A percentile compares a stretch with the other conserved stretches of the same genome.
These are phyloP conservation scores for Urocynchramus pylzowi DNA, from an alignment of 2,113 vertebrate species.

Conservation along the genomic window DNA sequence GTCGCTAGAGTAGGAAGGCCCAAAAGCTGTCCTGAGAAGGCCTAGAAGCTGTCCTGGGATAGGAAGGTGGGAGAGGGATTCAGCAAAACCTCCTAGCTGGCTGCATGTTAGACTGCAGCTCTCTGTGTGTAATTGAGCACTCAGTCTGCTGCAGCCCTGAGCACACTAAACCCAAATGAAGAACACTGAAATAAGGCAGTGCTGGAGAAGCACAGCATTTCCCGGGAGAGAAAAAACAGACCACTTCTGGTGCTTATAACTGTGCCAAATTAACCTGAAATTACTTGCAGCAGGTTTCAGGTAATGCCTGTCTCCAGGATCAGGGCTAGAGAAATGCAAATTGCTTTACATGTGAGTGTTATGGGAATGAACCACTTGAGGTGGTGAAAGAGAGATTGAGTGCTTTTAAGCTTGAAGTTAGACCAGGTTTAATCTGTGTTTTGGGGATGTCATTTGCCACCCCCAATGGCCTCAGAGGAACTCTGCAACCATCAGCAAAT, in stretches of 20 bases:
- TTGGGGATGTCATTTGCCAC: background rate
- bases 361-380: background rate
- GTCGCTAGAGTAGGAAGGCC: background rate
- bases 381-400: background rate
- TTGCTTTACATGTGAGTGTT: background rate
- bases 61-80: background rate
- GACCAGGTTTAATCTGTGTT: background rate
- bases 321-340: background rate
- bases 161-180: background rate
- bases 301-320: background rate
- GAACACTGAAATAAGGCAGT: background rate
- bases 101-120: background rate
- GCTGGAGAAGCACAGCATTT: background rate
- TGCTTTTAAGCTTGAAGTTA: background rate
- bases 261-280: background rate
- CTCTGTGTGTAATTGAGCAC: background rate
- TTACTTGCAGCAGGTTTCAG: background rate
- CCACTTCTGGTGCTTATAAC: background rate
- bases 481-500: background rate
- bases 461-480: background rate
- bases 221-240: too few relatives aligned
- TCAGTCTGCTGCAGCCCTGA: background rate
- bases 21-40: background rate
- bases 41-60: background rate
- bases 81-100: background rate